Evolutionary conservation across 2,888 invertebrate genomes (phyloP), one percentile per base, ranked within the genome.

Genomic region (Unio pictorum): DNA sequence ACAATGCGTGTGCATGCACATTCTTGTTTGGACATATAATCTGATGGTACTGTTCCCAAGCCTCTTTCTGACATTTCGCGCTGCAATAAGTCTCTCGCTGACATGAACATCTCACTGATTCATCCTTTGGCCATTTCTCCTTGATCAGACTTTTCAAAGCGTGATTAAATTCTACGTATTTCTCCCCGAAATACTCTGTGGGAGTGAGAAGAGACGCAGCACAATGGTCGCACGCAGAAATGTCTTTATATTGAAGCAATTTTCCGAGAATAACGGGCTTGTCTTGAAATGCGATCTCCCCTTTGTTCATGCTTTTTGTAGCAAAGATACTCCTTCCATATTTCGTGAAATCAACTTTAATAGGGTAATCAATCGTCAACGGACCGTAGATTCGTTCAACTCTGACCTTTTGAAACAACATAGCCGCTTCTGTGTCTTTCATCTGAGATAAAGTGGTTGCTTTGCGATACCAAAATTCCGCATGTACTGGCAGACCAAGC

Each of bases 121-220:
- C 71, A 4, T 82, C 78, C 56, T 80, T 73, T 5, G 86, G 85
- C 87, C 87, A 87, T 58, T 81, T 73, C 59, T 81, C 72, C n/a
- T 80, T 73, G 0, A 83, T 73, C 8, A 84, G 67, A 0, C 77
- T 60, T 28, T 75, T 74, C n/a, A 80, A 67, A 0, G 63, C 69
- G 0, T 61, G 63, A 6, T 73, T 76, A 26, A 86, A 75, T 11
- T 67, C 60, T 7, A 73, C 66, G 64, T 78, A 76, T 20, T 71
- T 71, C 3, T 79, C 71, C 45, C 81, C 79, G 66, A 87, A 87
- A 62, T 84, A 87, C 55, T 95, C 95, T 89, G 95, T 93, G 18
- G 96, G 95, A 1, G 94, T 94, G 91, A 98, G 97, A 72, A 98
- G 89, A 0, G 97, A 96, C 80, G 94, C 93, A 92, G 98, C 93